phyloP scores from a whole-genome alignment of 2,888 invertebrate genomes.

The Ochropleura plecta region DNA sequence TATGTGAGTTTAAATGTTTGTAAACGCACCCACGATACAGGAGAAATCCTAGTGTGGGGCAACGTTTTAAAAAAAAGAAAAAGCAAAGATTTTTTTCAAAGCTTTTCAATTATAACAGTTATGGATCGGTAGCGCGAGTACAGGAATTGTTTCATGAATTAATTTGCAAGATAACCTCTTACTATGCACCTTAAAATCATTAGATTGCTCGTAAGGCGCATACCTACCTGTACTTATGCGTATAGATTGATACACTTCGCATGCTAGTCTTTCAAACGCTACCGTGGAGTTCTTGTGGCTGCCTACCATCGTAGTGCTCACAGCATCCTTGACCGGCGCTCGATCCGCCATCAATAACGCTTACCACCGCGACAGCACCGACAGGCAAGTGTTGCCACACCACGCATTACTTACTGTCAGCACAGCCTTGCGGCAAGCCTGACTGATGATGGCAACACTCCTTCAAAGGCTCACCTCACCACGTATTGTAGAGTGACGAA shows the following conservation, averaged over 20 bases:
- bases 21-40: too few relatives aligned
- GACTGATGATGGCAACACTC: constrained; percentile 45
- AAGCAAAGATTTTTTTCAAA: neutral
- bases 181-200: neutral
- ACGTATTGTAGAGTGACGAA: constrained; percentile 25
- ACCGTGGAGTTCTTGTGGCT: neutral
- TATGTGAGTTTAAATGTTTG: too few relatives aligned
- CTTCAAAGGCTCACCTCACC: constrained; percentile 25
- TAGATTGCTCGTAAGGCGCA: neutral
- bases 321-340: constrained; percentile 67
- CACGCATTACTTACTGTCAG: constrained; percentile 45
- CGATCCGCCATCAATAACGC: constrained; percentile 56
- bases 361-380: constrained; percentile 26
- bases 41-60: too few relatives aligned
- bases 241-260: too few relatives aligned
- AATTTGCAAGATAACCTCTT: neutral
- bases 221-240: neutral
- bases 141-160: neutral
- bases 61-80: too few relatives aligned
- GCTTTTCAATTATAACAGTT: too few relatives aligned
- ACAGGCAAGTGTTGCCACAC: constrained; percentile 31
- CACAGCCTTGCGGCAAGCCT: constrained; percentile 48
- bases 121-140: too few relatives aligned
- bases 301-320: neutral
- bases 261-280: neutral